A percentile compares a stretch with the other conserved stretches of the same genome.
phyloP scores from a whole-genome alignment of 2,113 vertebrate species.

The Tauraco erythrolophus region DNA sequence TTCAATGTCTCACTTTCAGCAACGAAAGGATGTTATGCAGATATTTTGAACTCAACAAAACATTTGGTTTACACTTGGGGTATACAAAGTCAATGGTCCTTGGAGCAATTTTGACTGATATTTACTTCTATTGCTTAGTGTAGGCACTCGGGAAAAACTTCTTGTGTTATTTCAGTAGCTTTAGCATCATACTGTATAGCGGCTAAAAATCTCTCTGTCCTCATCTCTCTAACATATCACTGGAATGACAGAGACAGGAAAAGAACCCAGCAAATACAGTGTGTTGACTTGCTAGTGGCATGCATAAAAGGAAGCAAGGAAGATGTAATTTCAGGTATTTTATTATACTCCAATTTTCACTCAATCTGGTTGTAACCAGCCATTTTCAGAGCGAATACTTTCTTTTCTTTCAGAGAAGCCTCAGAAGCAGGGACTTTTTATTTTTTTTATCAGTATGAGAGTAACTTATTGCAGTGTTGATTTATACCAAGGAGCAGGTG shows the following conservation, averaged over 20 bases:
- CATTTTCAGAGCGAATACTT: constrained; percentile 27
- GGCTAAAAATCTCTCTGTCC: neutral
- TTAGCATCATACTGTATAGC: neutral
- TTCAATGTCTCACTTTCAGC: neutral
- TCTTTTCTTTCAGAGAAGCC: neutral
- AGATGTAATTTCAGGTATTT: constrained; percentile 51
- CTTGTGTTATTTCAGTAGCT: neutral
- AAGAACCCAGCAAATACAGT: neutral
- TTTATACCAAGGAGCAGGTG: constrained; percentile 39
- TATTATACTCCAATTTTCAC: constrained; percentile 45
- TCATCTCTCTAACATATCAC: neutral
- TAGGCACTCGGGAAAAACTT: neutral
- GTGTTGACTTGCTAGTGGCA: neutral
- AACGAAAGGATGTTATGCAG: neutral
- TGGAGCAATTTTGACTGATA: neutral
- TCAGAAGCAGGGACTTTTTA: neutral
- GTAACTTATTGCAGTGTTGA: constrained; percentile 14
- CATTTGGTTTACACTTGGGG: neutral
- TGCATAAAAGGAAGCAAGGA: constrained; percentile 9
- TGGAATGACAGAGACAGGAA: neutral
- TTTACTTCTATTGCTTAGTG: constrained; percentile 21
- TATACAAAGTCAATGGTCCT: neutral
- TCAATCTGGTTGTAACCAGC: constrained; percentile 38
- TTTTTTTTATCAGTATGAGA: neutral
- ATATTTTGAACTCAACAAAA: neutral